Base-by-base conservation (phyloP, 2,888 invertebrate species). In the Neelides folsomi region DNA sequence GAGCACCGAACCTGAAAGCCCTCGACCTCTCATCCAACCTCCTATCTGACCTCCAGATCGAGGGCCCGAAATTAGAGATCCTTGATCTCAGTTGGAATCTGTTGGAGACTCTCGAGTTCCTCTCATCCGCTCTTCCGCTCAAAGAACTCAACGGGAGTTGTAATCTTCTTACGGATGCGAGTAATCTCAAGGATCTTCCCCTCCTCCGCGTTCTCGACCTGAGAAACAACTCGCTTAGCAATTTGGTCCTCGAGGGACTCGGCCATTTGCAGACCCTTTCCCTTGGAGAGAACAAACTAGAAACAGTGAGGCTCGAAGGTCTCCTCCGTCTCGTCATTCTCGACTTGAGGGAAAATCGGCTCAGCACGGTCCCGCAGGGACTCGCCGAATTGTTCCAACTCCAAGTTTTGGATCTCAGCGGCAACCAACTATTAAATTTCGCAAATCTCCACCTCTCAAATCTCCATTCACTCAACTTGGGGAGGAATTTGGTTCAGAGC, bases 21-120 rank as follows among this genome's bases (percentile, higher is more conserved):
- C 73, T 89, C 37, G 86, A 88, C 72, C 71, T 88, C 66, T 83
- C 86, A 34, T 82, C 82, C 65, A 89, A 89, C 70, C 78, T 79
- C 58, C 72, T 89, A 63, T 80, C 79, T 37, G 81, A 82, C 8
- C 72, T 88, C 61, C 86, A 87, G 27, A 27, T 27, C 27, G 27
- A 27, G 3, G 27, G 27, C 7, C 81, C 84, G 36, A 83, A 83
- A 68, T 72, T 86, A 68, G 27, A 27, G 27, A 27, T 27, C 27
- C 27, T 27, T 7, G 27, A 27, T 27, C 27, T 27, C 4, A 27
- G 27, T 27, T 27, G 27, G 27, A 27, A 27, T 27, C 7, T 27
- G 3, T 7, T 27, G 4, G 27, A 27, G 27, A 27, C 27, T 27
- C 27, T 27, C 27, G 27, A 27, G 4, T 27, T 27, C 27, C 27